phyloP scores from a whole-genome alignment of 2,113 vertebrate genomes.

The Eurypyga helias region DNA sequence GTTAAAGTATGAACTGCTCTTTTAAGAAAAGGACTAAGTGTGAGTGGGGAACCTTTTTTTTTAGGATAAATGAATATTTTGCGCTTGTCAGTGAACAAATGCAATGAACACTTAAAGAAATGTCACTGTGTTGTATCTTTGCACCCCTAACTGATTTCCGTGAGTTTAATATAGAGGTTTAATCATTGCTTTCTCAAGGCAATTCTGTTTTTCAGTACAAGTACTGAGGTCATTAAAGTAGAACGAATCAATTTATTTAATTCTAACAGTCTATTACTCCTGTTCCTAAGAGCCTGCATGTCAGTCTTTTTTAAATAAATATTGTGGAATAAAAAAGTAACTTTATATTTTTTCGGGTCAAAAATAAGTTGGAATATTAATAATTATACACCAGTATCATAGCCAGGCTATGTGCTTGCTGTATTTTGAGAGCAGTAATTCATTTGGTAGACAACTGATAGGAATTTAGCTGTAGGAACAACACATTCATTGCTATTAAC shows the following conservation, averaged over 20 bases:
- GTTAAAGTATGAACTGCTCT: not conserved
- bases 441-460: not conserved
- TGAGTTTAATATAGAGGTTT: not conserved
- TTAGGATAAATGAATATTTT: not conserved
- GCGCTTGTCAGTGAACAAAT: not conserved
- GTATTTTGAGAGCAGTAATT: not conserved
- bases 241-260: not conserved
- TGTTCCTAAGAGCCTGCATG: not conserved
- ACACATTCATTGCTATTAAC: not conserved
- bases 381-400: not conserved
- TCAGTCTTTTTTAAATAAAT: not conserved
- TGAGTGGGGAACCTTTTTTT: not conserved
- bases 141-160: not conserved
- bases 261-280: not conserved
- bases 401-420: not conserved
- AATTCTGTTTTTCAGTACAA: not conserved
- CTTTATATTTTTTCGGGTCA: not conserved
- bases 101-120: not conserved
- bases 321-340: not conserved
- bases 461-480: not conserved
- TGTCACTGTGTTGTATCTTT: not conserved
- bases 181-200: not conserved
- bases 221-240: not conserved
- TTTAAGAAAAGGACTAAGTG: not conserved
- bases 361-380: not conserved